phyloP scores from a whole-genome alignment of 2,113 vertebrate genomes.

The Strix uralensis region DNA sequence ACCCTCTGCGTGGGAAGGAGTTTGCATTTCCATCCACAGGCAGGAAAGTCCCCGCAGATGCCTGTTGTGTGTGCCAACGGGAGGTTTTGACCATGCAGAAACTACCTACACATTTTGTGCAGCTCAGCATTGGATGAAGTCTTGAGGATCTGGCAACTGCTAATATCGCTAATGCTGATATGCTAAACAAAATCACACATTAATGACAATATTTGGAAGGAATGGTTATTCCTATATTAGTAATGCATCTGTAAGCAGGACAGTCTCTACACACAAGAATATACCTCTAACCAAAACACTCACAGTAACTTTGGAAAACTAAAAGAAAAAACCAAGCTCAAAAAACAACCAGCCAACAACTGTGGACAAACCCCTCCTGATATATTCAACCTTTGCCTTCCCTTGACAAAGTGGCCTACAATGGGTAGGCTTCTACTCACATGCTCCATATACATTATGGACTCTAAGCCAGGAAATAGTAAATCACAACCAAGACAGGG shows the following conservation, averaged over 20 bases:
- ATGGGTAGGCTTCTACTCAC: background rate
- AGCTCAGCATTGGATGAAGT: background rate
- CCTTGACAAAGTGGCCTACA: background rate
- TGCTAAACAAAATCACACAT: background rate
- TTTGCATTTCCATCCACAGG: background rate
- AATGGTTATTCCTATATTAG: background rate
- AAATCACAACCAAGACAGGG: background rate
- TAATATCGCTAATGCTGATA: background rate
- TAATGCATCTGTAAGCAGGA: background rate
- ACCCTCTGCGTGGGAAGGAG: background rate
- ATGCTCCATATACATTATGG: background rate
- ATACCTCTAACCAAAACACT: background rate
- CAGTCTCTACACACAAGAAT: background rate
- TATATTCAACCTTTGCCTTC: background rate
- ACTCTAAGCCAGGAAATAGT: background rate
- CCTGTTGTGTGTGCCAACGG: rapidly evolving
- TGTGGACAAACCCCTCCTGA: background rate
- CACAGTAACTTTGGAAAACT: background rate
- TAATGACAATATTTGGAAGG: background rate
- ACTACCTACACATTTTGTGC: background rate
- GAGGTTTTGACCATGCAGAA: background rate
- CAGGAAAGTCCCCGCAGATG: background rate
- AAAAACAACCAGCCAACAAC: background rate
- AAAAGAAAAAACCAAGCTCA: background rate
- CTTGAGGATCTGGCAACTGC: background rate